Conservation (phyloP, 2,888 invertebrate species). For the Heliconius ethilla region DNA sequence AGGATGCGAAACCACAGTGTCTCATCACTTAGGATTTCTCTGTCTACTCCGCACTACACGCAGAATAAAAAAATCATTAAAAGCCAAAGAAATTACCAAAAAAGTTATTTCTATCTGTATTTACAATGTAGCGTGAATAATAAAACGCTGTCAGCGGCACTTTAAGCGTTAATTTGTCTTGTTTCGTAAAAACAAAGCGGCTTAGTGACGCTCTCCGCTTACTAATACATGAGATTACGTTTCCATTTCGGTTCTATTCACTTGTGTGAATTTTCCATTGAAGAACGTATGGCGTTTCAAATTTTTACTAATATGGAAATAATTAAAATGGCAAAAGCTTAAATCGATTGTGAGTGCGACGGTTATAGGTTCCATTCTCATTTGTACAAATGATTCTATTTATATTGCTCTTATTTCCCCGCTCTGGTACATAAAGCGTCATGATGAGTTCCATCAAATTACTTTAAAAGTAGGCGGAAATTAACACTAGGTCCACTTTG, state of each 20-base stretch:
- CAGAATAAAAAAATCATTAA: background rate
- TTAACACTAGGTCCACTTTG: too few relatives aligned
- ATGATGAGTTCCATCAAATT: too few relatives aligned
- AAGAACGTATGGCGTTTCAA: background rate
- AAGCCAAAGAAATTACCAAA: background rate
- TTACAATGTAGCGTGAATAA: constrained; percentile 13
- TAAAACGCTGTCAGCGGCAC: constrained; percentile 20
- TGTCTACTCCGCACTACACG: too few relatives aligned
- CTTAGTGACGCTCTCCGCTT: constrained; percentile 22
- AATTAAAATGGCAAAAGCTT: background rate
- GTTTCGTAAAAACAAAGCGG: constrained; percentile 28
- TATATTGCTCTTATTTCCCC: too few relatives aligned
- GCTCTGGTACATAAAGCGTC: too few relatives aligned
- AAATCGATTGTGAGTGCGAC: too few relatives aligned
- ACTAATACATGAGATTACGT: constrained; percentile 25
- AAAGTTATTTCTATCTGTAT: background rate
- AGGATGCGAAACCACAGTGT: too few relatives aligned
- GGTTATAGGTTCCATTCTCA: too few relatives aligned
- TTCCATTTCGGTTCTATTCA: background rate
- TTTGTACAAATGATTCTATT: too few relatives aligned
- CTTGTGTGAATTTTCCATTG: background rate
- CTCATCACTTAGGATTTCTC: too few relatives aligned
- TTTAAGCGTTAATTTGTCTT: constrained; percentile 27
- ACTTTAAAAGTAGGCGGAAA: too few relatives aligned
- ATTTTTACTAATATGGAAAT: background rate